phyloP scores from a whole-genome alignment of 1,140 invertebrate genomes.

The Araneus ventricosus region DNA sequence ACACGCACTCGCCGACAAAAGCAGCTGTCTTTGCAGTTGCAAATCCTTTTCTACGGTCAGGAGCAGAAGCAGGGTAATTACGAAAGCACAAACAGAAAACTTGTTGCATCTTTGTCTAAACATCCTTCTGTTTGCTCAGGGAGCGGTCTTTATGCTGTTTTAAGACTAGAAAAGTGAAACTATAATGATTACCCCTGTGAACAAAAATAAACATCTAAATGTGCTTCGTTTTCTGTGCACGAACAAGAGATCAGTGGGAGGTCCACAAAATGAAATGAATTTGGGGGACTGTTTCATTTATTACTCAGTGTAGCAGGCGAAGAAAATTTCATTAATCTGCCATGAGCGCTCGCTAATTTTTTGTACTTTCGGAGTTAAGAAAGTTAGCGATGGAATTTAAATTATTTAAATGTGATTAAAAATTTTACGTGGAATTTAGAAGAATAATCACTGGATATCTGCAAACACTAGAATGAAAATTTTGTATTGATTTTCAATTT shows the following conservation, averaged over 20 bases:
- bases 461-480: too few species aligned
- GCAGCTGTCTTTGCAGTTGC: neutral
- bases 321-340: too few species aligned
- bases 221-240: neutral
- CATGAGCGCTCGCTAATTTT: too few species aligned
- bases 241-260: neutral
- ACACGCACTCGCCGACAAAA: neutral
- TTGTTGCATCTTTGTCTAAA: slow-evolving; percentile 16
- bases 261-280: neutral
- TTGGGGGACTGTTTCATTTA: neutral
- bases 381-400: too few species aligned
- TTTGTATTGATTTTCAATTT: too few species aligned
- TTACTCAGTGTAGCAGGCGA: too few species aligned
- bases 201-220: neutral
- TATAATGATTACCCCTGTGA: neutral
- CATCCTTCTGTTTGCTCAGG: neutral
- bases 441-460: too few species aligned
- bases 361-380: too few species aligned
- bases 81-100: neutral
- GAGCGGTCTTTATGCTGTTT: neutral
- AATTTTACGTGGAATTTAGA: too few species aligned
- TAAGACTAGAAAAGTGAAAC: neutral
- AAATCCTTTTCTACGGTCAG: neutral
- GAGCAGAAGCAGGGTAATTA: neutral
- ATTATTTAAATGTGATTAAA: too few species aligned